These are phyloP conservation scores for Chrysoperla carnea DNA, from an alignment of 1,140 invertebrate species.

Conservation along the genomic window DNA sequence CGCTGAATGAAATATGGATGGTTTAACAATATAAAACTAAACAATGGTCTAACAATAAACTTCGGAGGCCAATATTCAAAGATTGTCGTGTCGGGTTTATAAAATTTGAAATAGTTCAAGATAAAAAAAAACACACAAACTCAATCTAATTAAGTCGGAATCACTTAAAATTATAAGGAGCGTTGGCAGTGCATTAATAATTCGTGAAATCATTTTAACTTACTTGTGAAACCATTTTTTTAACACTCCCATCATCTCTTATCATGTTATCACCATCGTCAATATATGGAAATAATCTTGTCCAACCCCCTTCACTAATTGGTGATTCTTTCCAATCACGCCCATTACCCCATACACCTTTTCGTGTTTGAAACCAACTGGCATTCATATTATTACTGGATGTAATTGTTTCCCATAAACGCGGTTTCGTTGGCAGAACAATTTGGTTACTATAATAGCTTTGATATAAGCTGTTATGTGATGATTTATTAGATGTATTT, in stretches of 20 bases:
- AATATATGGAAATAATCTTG: conserved; percentile 31
- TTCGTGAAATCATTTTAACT: too few species aligned
- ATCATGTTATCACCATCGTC: conserved; percentile 5
- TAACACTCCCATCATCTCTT: conserved; percentile 7
- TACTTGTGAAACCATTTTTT: conserved; percentile 9
- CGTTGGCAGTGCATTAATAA: too few species aligned
- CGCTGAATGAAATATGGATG: too few species aligned
- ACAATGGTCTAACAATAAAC: too few species aligned
- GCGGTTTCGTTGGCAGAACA: conserved; percentile 12
- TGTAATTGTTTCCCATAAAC: conserved; percentile 14
- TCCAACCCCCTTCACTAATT: conserved; percentile 37
- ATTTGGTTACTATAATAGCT: conserved; percentile 9
- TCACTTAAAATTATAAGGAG: too few species aligned
- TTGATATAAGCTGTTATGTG: conserved; percentile 14
- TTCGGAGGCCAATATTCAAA: too few species aligned
- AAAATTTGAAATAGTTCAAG: too few species aligned
- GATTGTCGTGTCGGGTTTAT: too few species aligned
- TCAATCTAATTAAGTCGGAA: too few species aligned
- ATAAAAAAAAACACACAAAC: too few species aligned
- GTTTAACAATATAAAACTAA: too few species aligned
- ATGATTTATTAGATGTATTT: not conserved
- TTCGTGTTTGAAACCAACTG: conserved; percentile 6
- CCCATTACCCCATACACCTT: conserved; percentile 36
- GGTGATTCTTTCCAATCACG: conserved; percentile 34
- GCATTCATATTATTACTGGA: conserved; percentile 13